phyloP scores from a whole-genome alignment of 2,888 invertebrate species.

The Liposcelis brunnea region DNA sequence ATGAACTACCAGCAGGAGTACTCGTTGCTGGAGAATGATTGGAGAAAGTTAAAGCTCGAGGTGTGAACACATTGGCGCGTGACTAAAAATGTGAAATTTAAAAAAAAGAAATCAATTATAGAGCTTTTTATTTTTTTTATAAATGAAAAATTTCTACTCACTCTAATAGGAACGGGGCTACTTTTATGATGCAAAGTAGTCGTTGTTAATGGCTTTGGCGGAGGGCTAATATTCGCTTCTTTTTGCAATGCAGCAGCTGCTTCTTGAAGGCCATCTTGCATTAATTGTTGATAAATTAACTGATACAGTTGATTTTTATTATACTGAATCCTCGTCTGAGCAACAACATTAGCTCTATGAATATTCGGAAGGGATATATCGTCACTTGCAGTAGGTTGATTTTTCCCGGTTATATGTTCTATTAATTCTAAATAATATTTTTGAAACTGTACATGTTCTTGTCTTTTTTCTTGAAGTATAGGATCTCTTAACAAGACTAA shows the following conservation, averaged over 20 bases:
- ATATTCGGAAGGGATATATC: conserved; percentile 80
- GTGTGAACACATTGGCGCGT: conserved; percentile 15
- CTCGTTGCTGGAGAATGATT: conserved; percentile 33
- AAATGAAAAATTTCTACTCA: too few species aligned
- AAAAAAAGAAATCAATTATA: background rate
- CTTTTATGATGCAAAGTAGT: conserved; percentile 23
- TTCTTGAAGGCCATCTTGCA: conserved; percentile 52
- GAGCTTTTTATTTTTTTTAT: conserved; percentile 9
- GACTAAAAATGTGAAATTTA: background rate
- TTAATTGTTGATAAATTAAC: conserved; percentile 75
- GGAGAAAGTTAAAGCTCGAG: conserved; percentile 33
- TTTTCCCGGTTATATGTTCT: conserved; percentile 79
- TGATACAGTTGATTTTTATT: conserved; percentile 85
- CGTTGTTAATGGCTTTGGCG: conserved; percentile 27
- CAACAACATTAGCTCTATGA: conserved; percentile 84
- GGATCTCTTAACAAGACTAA: conserved; percentile 87
- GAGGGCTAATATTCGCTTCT: conserved; percentile 52
- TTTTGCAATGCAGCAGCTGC: conserved; percentile 55
- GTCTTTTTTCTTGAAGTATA: conserved; percentile 86
- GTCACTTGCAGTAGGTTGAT: conserved; percentile 58
- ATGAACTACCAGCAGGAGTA: conserved; percentile 22
- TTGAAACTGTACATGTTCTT: conserved; percentile 90
- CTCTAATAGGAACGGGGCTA: conserved; percentile 11
- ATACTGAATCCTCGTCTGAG: conserved; percentile 88
- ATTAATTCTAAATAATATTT: conserved; percentile 81